Evolutionary conservation across 1,140 invertebrate species (phyloP), one percentile per base, ranked within the genome.

Genomic region (Cherax quadricarinatus): DNA sequence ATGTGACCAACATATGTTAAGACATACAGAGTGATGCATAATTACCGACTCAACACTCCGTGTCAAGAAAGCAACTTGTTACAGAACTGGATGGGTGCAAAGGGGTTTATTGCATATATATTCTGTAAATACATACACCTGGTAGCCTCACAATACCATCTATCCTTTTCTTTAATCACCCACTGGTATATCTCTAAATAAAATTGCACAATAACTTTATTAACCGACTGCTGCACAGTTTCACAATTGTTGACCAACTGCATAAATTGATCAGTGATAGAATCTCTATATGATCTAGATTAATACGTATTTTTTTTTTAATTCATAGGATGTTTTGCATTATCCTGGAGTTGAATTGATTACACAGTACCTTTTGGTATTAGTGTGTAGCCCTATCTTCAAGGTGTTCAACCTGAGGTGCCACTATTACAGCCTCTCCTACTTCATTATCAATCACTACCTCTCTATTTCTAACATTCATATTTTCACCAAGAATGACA

Each of bases 381-480:
- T 53, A 16, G 9, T 60, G 48, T 9, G 48, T 18, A 5, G 6
- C 41, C n/a, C n/a, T 41, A 4, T 84, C 75, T 9, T 75, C 70
- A 7, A 49, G 82, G 49, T 57, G 75, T n/a, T 24, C 21, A 12
- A 16, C 41, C 73, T 24, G 78, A 66, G 83, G 53, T 3, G 24
- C 53, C 41, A 53, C 48, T 21, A 91, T 62, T 18, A 91, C 84
- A 57, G 84, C 90, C 53, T 91, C 90, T n/a, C 90, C 90, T 6
- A 91, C 91, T 70, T 92, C 86, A 83, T 92, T 83, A 62, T 92
- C 86, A 30, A 88, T 82, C 51, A 92, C 81, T 66, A 92, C 57
- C 49, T 87, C 83, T 51, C 78, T 83, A 51, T 87, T 92, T 10
- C 75, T 41, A 12, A 70, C 79, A 78, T 75, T 86, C 92, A 84